Evolutionary conservation across 2,113 vertebrate genomes (phyloP).

Genomic region (Theristicus caerulescens): DNA sequence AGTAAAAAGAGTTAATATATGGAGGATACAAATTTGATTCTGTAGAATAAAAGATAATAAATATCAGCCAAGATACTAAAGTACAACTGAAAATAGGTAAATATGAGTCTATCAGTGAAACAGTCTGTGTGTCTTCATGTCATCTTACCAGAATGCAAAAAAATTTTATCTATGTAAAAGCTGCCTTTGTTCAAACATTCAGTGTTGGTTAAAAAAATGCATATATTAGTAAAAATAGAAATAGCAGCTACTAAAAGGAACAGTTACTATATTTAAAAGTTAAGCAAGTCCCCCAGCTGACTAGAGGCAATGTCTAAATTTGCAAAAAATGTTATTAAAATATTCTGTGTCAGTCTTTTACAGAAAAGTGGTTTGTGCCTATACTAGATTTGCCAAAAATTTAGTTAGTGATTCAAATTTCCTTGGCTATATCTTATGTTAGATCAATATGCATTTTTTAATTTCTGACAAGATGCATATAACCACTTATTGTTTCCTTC

Average conservation of each 20-base stretch:
- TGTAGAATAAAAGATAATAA: not conserved
- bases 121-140: not conserved
- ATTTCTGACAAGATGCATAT: not conserved
- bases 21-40: not conserved
- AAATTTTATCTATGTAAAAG: not conserved
- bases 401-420: not conserved
- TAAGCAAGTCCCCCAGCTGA: not conserved
- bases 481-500: not conserved
- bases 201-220: not conserved
- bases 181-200: not conserved
- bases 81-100: not conserved
- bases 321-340: not conserved
- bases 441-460: not conserved
- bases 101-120: not conserved
- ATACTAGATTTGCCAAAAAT: not conserved
- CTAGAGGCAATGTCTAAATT: not conserved
- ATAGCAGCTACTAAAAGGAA: not conserved
- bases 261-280: not conserved
- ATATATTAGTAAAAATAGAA: not conserved
- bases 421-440: not conserved
- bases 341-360: not conserved
- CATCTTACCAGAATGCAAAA: not conserved
- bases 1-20: not conserved
- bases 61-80: not conserved
- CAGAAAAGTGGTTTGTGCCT: not conserved